Evolutionary conservation across 2,797 vertebrate genomes (phyloP).

Genomic region (Eurystomus glaucurus): DNA sequence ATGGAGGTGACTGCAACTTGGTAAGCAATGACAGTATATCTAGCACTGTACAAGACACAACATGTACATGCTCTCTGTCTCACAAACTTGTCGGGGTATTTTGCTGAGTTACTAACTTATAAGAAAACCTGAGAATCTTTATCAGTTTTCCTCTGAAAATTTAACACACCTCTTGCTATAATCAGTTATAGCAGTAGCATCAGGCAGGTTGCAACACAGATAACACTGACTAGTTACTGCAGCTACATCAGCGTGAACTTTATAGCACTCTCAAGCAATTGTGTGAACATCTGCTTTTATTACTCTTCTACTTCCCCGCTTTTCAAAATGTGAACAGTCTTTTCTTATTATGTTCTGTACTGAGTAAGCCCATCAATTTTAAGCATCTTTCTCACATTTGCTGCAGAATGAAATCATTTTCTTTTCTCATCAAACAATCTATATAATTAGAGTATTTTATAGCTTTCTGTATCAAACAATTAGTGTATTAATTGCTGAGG

Average conservation of each 20-base stretch:
- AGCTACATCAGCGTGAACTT: slow-evolving; percentile 7
- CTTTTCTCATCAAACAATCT: slow-evolving; percentile 77
- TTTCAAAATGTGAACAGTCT: slow-evolving; percentile 68
- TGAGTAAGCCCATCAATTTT: slow-evolving; percentile 67
- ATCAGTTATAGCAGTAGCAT: neutral
- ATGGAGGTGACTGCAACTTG: neutral
- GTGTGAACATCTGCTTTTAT: slow-evolving; percentile 76
- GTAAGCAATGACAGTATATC: neutral
- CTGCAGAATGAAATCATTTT: slow-evolving; percentile 75
- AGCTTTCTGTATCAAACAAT: slow-evolving; percentile 71
- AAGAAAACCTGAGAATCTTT: neutral
- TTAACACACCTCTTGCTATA: neutral
- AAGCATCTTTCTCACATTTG: slow-evolving; percentile 41
- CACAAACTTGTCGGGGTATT: neutral
- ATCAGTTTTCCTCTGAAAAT: neutral
- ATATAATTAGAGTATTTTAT: slow-evolving; percentile 73
- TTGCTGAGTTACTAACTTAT: neutral
- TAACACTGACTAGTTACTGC: neutral
- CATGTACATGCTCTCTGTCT: neutral
- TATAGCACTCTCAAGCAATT: slow-evolving; percentile 16
- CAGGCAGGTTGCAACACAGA: neutral
- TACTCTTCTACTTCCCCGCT: slow-evolving; percentile 51
- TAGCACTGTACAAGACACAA: neutral
- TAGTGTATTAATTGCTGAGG: slow-evolving; percentile 77
- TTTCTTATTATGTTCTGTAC: slow-evolving; percentile 59